Evolutionary conservation across 2,113 vertebrate genomes (phyloP).

Genomic region (Gavialis gangeticus): DNA sequence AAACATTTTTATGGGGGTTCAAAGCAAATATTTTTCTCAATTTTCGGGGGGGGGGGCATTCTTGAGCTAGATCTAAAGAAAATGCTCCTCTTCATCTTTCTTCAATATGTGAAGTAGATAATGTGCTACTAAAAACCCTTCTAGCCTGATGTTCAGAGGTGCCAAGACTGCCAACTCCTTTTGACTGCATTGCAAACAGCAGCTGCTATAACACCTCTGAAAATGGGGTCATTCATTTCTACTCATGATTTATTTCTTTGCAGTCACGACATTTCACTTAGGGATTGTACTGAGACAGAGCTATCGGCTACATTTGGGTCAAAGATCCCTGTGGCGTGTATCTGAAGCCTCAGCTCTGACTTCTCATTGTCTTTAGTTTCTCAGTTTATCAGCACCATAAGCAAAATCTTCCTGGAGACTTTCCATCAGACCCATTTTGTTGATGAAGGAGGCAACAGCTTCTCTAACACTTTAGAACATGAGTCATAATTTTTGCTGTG

Average conservation of each 20-base stretch:
- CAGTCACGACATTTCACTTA: neutral
- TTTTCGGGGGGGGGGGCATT: neutral
- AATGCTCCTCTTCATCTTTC: neutral
- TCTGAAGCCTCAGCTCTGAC: neutral
- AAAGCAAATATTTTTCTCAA: neutral
- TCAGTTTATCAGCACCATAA: neutral
- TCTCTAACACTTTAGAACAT: neutral
- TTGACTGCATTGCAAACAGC: neutral
- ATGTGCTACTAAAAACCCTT: neutral
- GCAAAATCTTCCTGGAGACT: slow-evolving; percentile 55
- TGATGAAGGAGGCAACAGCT: slow-evolving; percentile 56
- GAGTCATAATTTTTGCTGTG: neutral
- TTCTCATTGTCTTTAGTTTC: neutral
- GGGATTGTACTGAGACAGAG: neutral
- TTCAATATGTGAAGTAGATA: neutral
- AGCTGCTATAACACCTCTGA: neutral
- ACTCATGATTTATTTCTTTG: neutral
- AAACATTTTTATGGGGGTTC: neutral
- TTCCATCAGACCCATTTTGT: slow-evolving; percentile 66
- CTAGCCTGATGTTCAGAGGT: neutral
- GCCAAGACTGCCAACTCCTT: neutral
- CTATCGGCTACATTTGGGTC: neutral
- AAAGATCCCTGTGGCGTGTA: neutral
- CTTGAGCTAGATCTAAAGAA: neutral
- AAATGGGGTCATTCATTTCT: neutral